Evolutionary conservation across 2,113 vertebrate genomes (phyloP), one percentile per base, ranked within the genome.

Genomic region (Podiceps cristatus): DNA sequence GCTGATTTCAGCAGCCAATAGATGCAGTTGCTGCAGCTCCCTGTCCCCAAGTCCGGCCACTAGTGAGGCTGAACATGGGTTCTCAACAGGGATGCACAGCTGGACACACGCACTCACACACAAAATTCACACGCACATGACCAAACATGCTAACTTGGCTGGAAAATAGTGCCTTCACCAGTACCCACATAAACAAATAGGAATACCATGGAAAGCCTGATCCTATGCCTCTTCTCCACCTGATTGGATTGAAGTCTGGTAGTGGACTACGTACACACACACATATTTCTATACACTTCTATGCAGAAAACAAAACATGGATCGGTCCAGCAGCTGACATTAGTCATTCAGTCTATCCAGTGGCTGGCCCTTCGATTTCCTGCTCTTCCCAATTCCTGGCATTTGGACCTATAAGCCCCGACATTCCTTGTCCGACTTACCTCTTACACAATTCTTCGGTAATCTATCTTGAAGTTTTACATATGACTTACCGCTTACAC

Each of bases 1-100:
- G 20, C 42, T 44, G 25, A 64, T 42, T 56, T 42, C 3, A 0
- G 20, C 23, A 74, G 13, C 33, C 1, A 0, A 42, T 31, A 35
- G 29, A 71, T 11, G 1, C 7, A 14, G 29, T 20, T 68, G 28
- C 33, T 78, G 33, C 28, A 37, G 28, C 11, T 62, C 28, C 13
- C 24, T 40, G 19, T 63, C 29, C 20, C 27, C n/a, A 50, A 12
- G 6, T 27, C 35, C 29, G 71, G 6, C 20, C 20, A 31, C 42
- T 25, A 63, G 13, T 50, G 64, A 56, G 29, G 42, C 17, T 40
- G 23, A 67, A 27, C 37, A 45, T 31, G 4, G 5, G 3, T 58
- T 78, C 50, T 64, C 25, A 58, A 15, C 22, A 78, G 35, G 35
- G 20, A 27, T 27, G 42, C 13, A 4, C 12, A 11, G 49, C 28